phyloP scores from a whole-genome alignment of 1,140 invertebrate genomes.

The Dreissena rostriformis region DNA sequence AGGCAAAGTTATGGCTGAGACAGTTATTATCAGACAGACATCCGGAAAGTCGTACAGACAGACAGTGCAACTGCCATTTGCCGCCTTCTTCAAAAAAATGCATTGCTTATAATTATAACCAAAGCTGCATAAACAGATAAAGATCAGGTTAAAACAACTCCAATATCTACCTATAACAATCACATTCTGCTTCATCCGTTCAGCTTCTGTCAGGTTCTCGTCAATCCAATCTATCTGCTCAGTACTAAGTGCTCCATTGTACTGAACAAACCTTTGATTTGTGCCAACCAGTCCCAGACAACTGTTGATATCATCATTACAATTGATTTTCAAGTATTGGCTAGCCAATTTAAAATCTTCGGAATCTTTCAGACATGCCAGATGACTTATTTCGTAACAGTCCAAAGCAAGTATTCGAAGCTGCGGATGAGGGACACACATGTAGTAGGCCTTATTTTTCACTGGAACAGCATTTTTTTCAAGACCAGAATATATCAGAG shows the following conservation, averaged over 20 bases:
- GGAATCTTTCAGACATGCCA: constrained; percentile 66
- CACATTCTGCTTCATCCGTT: constrained; percentile 65
- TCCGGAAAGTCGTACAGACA: no score
- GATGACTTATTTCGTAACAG: constrained; percentile 77
- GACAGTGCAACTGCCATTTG: no score
- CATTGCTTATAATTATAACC: constrained; percentile 9
- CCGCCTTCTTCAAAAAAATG: no score
- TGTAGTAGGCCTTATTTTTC: constrained; percentile 70
- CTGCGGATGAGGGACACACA: constrained; percentile 67
- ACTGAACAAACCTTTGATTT: constrained; percentile 75
- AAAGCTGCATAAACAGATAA: neutral
- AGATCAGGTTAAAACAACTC: neutral
- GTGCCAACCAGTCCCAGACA: constrained; percentile 70
- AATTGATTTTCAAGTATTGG: constrained; percentile 69
- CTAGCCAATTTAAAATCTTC: constrained; percentile 43
- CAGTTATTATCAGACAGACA: no score
- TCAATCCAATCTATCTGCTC: constrained; percentile 78
- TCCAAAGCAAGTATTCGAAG: constrained; percentile 77
- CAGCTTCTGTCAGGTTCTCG: constrained; percentile 70
- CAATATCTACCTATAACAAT: constrained; percentile 66
- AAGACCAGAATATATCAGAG: constrained; percentile 55
- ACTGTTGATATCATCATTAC: constrained; percentile 72
- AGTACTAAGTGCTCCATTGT: constrained; percentile 78
- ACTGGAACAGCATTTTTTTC: constrained; percentile 22
- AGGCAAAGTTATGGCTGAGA: no score